Percentiles rank a stretch among this genome's conserved stretches.
phyloP scores from a whole-genome alignment of 2,888 invertebrate genomes.

The Tridacna crocea region DNA sequence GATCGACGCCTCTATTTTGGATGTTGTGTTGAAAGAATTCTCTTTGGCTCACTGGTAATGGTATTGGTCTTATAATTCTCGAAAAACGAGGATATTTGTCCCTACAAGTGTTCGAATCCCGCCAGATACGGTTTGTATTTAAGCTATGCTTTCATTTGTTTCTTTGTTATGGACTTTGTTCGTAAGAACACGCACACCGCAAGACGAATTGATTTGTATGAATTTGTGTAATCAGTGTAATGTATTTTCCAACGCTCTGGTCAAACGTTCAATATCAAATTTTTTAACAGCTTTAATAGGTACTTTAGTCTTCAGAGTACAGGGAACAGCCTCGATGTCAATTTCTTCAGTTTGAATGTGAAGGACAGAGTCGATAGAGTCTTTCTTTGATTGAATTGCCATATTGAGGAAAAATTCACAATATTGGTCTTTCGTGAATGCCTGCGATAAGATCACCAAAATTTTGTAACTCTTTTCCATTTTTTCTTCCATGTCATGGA shows the following conservation, averaged over 20 bases:
- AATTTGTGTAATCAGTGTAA: too few species aligned
- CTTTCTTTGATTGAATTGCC: not conserved
- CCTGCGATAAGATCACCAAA: not conserved
- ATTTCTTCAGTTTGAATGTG: not conserved
- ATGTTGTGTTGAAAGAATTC: too few species aligned
- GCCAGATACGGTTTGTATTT: too few species aligned
- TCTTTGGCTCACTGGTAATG: too few species aligned
- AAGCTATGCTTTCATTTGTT: too few species aligned
- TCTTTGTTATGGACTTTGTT: too few species aligned
- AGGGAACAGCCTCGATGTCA: not conserved
- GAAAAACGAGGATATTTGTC: too few species aligned
- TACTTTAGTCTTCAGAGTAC: not conserved
- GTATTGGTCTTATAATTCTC: too few species aligned
- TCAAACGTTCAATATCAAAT: constrained; percentile 10
- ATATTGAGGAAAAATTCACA: not conserved
- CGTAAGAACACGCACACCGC: too few species aligned
- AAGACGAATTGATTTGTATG: too few species aligned
- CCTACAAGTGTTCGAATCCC: too few species aligned
- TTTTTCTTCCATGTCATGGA: not conserved
- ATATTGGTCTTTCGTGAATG: not conserved
- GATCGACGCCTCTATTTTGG: too few species aligned
- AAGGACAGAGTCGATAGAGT: not conserved
- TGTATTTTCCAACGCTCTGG: not conserved
- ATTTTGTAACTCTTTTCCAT: not conserved
- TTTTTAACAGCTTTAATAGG: not conserved